Base-by-base conservation (phyloP, 2,888 invertebrate genomes). In the Drosophila robusta region DNA sequence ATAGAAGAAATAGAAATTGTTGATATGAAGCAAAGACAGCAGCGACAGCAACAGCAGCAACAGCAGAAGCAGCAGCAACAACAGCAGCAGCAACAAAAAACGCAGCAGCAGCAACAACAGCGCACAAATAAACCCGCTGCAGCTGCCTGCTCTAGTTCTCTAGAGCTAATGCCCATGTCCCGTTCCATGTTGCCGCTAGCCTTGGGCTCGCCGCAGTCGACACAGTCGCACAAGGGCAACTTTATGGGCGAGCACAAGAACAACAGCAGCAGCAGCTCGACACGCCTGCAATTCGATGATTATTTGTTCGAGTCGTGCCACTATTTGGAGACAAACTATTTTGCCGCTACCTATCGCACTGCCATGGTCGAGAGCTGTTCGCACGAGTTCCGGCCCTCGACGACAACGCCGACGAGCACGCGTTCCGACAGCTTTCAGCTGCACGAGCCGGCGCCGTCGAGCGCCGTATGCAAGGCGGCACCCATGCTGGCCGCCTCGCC, bases 1-100 rank as follows among this genome's bases (percentile, higher is more conserved):
- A 92, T 92, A 88, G 92, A 92, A 91, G 91, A 92, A 91, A 92
- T 92, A 92, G 92, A 91, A 91, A 92, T 92, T 90, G 91, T 92
- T 92, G 92, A 92, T 91, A 91, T 92, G 90, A 90, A 91, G 89
- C 88, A 90, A 90, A 89, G 81, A 82, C 78, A 88, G 76, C 90
- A 84, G 77, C 90, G 70, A 65, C 85, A 82, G 60, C 70, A 66
- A 47, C 80, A 79, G 56, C 78, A 75, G 12, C 77, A 74, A 50
- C 80, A 72, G 44, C 77, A 65, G 18, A 70, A 45, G 41, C 75
- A 65, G 16, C 68, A 60, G 6, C 69, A 61, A 9, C 80, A 65
- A 8, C 58, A 52, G 16, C 69, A 56, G 9, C 64, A 69, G 24
- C 65, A 61, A 26, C 70, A n/a, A n/a, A n/a, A n/a, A n/a, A n/a